A percentile compares a stretch with the other conserved stretches of the same genome.
Conservation (phyloP, 2,797 vertebrate species). For the Typhlichthys subterraneus region DNA sequence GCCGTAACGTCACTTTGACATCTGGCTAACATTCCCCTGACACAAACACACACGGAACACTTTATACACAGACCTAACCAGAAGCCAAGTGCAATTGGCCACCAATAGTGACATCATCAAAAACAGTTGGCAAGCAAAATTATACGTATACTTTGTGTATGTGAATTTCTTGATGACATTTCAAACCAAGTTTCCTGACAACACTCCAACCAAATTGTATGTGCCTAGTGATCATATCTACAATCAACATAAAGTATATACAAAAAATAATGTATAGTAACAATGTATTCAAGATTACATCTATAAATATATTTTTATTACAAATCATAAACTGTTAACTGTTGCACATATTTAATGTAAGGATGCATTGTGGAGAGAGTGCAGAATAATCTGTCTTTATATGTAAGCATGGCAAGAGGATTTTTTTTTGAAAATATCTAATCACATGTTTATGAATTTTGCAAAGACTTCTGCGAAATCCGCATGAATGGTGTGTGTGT, state of each 20-base stretch:
- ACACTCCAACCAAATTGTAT: too few relatives aligned
- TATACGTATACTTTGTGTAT: neutral
- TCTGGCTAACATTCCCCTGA: conserved; percentile 43
- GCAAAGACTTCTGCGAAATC: neutral
- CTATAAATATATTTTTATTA: too few relatives aligned
- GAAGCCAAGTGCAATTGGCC: conserved; percentile 15
- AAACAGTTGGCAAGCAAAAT: conserved; percentile 12
- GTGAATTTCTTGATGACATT: neutral
- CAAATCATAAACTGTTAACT: too few relatives aligned
- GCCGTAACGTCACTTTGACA: conserved; percentile 65
- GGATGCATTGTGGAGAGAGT: neutral
- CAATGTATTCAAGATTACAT: too few relatives aligned
- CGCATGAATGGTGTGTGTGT: neutral
- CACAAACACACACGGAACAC: conserved; percentile 13
- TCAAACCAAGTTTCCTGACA: neutral
- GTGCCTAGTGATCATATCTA: too few relatives aligned
- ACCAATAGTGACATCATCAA: conserved; percentile 11
- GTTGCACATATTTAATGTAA: too few relatives aligned
- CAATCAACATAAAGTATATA: too few relatives aligned
- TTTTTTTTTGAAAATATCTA: neutral
- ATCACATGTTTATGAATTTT: conserved; percentile 6
- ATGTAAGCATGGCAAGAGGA: too few relatives aligned
- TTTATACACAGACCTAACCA: neutral
- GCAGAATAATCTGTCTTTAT: neutral
- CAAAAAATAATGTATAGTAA: too few relatives aligned